A percentile compares a stretch with the other conserved stretches of the same genome.
Conservation (phyloP, 2,888 invertebrate genomes). For the Ypsolopha sequella region DNA sequence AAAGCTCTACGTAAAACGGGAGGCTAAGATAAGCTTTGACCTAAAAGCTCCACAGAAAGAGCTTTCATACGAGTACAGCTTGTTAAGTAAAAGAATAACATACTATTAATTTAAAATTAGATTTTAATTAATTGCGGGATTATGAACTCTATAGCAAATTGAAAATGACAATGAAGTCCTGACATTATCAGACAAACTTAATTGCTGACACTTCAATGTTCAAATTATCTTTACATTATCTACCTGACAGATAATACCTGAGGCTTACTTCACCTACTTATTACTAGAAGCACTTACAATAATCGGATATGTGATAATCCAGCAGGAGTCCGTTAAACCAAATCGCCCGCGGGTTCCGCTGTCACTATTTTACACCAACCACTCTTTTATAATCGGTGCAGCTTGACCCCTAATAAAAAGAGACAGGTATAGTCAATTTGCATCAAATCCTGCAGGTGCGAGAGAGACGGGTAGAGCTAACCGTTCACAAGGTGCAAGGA, state of each 20-base stretch:
- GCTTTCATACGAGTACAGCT: too few species aligned
- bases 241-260: not conserved
- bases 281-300: not conserved
- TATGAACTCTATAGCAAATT: constrained; percentile 5
- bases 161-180: constrained; percentile 1
- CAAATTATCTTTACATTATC: not conserved
- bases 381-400: constrained; percentile 14
- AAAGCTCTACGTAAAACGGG: too few species aligned
- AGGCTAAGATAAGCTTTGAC: too few species aligned
- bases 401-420: constrained; percentile 17
- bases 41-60: too few species aligned
- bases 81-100: constrained; percentile 1
- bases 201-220: not conserved
- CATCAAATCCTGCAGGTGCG: constrained; percentile 23
- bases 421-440: constrained; percentile 15
- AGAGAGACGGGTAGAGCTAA: constrained; percentile 31
- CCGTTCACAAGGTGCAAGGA: constrained; percentile 52
- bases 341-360: constrained; percentile 19
- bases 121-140: constrained; percentile 1
- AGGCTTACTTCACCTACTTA: not conserved
- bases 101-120: constrained; percentile 3
- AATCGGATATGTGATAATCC: constrained; percentile 10
- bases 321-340: constrained; percentile 11
- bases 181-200: constrained; percentile 4
- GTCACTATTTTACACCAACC: constrained; percentile 16